Evolutionary conservation across 2,113 vertebrate species (phyloP).

Genomic region (Panthera tigris): DNA sequence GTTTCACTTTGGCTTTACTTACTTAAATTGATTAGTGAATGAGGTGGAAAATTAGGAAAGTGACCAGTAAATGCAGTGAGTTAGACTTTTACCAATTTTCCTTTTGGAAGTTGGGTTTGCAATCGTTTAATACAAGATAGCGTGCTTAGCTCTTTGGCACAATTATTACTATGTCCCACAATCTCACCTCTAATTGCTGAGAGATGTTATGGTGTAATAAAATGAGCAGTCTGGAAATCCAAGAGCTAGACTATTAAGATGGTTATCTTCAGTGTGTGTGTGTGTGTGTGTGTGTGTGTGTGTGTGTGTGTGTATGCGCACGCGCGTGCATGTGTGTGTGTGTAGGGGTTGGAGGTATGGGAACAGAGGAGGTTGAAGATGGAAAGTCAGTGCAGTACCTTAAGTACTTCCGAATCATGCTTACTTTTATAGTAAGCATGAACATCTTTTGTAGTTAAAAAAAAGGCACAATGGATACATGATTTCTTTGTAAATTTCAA

Average conservation of each 20-base stretch:
- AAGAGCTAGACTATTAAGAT: not conserved
- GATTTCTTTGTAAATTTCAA: constrained; percentile 36
- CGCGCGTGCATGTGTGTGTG: not conserved
- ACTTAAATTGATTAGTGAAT: not conserved
- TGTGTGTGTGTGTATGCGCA: not conserved
- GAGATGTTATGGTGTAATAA: not conserved
- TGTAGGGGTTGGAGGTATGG: not conserved
- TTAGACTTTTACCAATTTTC: not conserved
- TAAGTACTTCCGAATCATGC: not conserved
- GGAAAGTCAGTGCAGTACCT: not conserved
- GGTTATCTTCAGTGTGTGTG: not conserved
- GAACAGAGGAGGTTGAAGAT: not conserved
- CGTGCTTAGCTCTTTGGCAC: not conserved
- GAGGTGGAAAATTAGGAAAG: not conserved
- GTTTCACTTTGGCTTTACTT: not conserved
- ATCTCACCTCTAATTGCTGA: not conserved
- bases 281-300: not conserved
- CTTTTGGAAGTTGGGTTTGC: not conserved
- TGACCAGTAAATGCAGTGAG: not conserved
- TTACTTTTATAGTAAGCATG: not conserved
- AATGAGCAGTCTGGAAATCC: not conserved
- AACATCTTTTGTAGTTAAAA: not conserved
- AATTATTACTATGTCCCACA: not conserved
- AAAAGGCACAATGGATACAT: not conserved
- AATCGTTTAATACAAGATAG: not conserved